phyloP scores from a whole-genome alignment of 1,140 invertebrate species.

The Delia radicum region DNA sequence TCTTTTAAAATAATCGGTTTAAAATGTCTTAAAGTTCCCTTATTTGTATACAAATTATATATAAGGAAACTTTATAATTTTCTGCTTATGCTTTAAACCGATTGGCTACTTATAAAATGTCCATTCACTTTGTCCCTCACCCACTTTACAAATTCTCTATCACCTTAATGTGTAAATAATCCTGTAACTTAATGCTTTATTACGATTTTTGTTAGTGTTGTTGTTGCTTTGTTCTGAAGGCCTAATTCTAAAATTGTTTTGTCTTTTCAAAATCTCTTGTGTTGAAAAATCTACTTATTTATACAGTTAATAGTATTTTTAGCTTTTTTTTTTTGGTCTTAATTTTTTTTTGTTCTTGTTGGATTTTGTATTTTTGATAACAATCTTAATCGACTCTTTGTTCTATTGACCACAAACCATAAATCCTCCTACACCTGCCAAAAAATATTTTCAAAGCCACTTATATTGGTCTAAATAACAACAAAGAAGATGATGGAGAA shows the following conservation, averaged over 20 bases:
- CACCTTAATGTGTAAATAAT: not conserved
- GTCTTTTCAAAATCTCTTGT: not conserved
- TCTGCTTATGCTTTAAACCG: not conserved
- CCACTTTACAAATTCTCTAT: not conserved
- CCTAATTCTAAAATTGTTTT: not conserved
- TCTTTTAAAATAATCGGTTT: too few relatives aligned
- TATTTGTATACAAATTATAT: too few relatives aligned
- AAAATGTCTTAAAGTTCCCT: too few relatives aligned
- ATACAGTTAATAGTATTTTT: not conserved
- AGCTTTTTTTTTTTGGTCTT: not conserved
- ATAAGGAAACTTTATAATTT: not conserved
- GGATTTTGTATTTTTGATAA: not conserved
- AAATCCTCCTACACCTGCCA: constrained; percentile 14
- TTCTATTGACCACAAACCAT: constrained; percentile 19
- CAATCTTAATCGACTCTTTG: constrained; percentile 21
- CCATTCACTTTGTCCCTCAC: too few relatives aligned
- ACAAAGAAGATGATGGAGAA: not conserved
- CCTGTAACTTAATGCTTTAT: not conserved
- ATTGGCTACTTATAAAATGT: not conserved
- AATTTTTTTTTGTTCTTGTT: not conserved
- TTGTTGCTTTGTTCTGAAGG: not conserved
- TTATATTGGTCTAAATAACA: not conserved
- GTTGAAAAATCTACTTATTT: not conserved
- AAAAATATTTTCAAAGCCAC: not conserved
- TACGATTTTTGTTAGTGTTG: not conserved